phyloP scores from a whole-genome alignment of 92 coral and sea anemone species.

The Bergia puertoricense region DNA sequence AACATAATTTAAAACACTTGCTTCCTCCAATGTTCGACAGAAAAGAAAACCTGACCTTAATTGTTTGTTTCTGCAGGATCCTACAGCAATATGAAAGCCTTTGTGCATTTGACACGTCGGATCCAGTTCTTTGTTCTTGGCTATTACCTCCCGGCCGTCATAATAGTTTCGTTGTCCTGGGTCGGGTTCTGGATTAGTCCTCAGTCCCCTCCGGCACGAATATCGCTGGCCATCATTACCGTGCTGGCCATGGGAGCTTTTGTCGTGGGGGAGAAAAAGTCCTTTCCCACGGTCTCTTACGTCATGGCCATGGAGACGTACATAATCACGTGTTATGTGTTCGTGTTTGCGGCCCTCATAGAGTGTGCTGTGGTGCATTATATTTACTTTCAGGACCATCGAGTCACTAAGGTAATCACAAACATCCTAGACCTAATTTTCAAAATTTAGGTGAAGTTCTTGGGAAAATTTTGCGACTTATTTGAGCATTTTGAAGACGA shows the following conservation, averaged over 20 bases:
- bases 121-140: slow-evolving; percentile 70
- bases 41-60: no score
- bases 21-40: no score
- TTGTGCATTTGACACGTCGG: slow-evolving; percentile 67
- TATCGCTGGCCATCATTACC: slow-evolving; percentile 80
- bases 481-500: no score
- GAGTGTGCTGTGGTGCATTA: slow-evolving; percentile 84
- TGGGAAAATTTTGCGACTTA: no score
- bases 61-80: no score
- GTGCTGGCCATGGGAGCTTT: slow-evolving; percentile 80
- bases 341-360: slow-evolving; percentile 73
- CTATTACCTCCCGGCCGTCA: slow-evolving; percentile 75
- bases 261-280: slow-evolving; percentile 60
- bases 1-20: no score
- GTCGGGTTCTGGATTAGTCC: slow-evolving; percentile 82
- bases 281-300: slow-evolving; percentile 80
- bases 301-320: slow-evolving; percentile 74
- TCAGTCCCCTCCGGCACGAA: slow-evolving; percentile 79
- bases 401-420: no score
- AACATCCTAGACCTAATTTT: no score
- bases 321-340: slow-evolving; percentile 78
- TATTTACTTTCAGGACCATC: background rate
- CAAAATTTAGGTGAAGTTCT: no score
- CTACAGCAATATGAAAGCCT: slow-evolving; percentile 14
- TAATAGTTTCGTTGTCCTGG: slow-evolving; percentile 81